Evolutionary conservation across 2,113 vertebrate genomes (phyloP).

Genomic region (Tinamus guttatus): DNA sequence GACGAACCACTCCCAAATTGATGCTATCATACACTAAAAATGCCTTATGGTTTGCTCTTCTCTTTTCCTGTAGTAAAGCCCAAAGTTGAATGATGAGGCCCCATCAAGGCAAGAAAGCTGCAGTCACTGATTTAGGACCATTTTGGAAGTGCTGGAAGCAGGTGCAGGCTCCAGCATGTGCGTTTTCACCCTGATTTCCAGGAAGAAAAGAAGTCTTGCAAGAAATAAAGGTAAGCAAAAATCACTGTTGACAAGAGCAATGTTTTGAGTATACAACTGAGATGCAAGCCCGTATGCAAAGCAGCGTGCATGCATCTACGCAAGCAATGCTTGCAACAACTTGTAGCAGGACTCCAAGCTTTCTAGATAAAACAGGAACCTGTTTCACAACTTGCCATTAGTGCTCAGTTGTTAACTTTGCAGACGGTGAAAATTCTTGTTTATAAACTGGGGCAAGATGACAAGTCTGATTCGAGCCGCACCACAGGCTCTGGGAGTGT

Average conservation of each 20-base stretch:
- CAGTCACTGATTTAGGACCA: accelerated
- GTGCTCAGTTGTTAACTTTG: neutral
- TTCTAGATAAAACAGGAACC: neutral
- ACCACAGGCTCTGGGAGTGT: neutral
- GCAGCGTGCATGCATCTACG: neutral
- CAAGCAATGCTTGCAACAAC: neutral
- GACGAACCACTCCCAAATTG: neutral
- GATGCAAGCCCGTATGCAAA: neutral
- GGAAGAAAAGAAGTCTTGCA: neutral
- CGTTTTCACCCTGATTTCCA: neutral
- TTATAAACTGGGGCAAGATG: neutral
- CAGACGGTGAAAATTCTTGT: neutral
- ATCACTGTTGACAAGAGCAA: neutral
- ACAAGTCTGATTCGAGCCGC: neutral
- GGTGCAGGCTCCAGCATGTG: neutral
- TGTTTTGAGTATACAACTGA: neutral
- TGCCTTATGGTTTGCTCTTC: neutral
- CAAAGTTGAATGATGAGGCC: neutral
- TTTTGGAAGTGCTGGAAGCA: neutral
- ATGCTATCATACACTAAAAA: neutral
- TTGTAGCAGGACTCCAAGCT: neutral
- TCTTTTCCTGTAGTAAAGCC: conserved; percentile 1
- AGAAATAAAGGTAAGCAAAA: neutral
- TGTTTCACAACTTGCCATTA: neutral
- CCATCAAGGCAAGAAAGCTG: accelerated